Evolutionary conservation across 2,888 invertebrate species (phyloP), one percentile per base, ranked within the genome.

Genomic region (Pimpla rufipes): DNA sequence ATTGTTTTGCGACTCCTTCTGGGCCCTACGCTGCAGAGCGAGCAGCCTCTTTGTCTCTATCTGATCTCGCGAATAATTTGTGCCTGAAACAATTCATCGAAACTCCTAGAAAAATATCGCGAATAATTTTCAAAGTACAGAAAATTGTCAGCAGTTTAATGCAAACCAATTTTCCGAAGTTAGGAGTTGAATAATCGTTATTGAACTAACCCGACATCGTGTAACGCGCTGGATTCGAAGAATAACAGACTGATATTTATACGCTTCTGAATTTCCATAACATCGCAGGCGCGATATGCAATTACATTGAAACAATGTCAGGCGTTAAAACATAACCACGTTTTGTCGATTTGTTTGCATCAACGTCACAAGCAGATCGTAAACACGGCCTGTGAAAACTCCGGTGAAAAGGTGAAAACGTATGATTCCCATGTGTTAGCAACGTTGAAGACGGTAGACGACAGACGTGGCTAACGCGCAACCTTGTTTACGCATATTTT

Each of bases 1-100:
- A 7, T 23, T 16, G 11, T 8, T 70, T 42, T 57, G 68, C 3
- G 74, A 23, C 35, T 83, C 75, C 47, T 75, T 81, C 18, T 81
- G 79, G 13, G 81, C 84, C 45, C 83, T 85, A 18, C 85, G 84
- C 1, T 64, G 68, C 7, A 86, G 57, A 1, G 86, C 86, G 0
- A 79, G 59, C 35, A 84, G 62, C 35, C 86, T 75, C 40, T 86
- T 86, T 23, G 75, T 55, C 23, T 86, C 86, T 42, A 86, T 86
- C 70, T 86, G 80, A 37, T 79, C 78, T 23, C 50, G 67, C 0
- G 86, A 83, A 70, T 79, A 86, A 77, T 37, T 68, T 0, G 40
- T 8, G 10, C 21, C 82, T 84, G 16, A 37, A 81, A 78, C 40
- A 45, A 57, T 21, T 16, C 21, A 21, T 71, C n/a, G 0, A 35